Conservation (phyloP, 2,113 vertebrate genomes). For the Nothoprocta perdicaria region DNA sequence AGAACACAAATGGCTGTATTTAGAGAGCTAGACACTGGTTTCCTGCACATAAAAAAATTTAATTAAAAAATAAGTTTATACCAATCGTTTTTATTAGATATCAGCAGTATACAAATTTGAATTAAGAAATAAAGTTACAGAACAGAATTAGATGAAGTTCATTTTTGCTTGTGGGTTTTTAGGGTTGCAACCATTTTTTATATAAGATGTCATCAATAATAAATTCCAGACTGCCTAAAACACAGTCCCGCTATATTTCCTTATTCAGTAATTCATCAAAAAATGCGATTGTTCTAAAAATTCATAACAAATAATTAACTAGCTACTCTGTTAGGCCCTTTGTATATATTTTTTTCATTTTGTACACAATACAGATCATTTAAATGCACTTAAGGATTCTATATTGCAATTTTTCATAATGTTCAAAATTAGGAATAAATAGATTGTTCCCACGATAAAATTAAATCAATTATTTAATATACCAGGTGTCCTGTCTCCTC, state of each 20-base stretch:
- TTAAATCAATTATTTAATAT: neutral
- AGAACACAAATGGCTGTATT: neutral
- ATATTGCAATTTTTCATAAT: neutral
- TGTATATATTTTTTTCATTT: neutral
- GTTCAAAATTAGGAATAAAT: conserved; percentile 54
- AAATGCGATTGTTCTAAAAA: conserved; percentile 56
- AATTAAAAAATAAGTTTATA: conserved; percentile 30
- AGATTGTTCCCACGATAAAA: conserved; percentile 8
- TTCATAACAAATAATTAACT: conserved; percentile 28
- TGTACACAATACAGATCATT: neutral
- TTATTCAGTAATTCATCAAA: conserved; percentile 64
- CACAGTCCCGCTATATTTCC: conserved; percentile 64
- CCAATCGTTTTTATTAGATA: conserved; percentile 65
- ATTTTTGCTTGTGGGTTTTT: conserved; percentile 18
- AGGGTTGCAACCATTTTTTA: conserved; percentile 42
- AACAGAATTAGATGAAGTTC: conserved; percentile 47
- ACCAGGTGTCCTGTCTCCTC: neutral
- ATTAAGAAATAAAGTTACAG: conserved; percentile 68
- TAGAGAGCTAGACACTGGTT: neutral
- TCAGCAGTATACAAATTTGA: conserved; percentile 65
- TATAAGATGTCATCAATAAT: conserved; percentile 40
- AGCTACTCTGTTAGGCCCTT: neutral
- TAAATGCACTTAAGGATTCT: conserved; percentile 37
- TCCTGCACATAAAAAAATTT: neutral
- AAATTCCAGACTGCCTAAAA: conserved; percentile 76